Evolutionary conservation across 2,113 vertebrate species (phyloP).

Genomic region (Morone saxatilis): DNA sequence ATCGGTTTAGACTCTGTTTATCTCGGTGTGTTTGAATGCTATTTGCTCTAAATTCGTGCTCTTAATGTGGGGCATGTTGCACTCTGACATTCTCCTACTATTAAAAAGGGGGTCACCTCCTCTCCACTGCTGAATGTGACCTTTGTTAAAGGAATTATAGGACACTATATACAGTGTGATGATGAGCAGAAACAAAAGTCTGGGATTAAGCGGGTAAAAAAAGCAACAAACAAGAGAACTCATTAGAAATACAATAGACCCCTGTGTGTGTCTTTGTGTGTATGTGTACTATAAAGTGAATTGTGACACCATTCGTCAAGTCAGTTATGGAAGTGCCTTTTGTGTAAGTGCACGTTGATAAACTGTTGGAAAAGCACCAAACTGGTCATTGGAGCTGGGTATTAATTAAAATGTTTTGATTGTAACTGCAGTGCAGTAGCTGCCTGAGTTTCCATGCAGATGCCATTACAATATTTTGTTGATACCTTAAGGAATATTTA

Average conservation of each 20-base stretch:
- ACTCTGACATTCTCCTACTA: slow-evolving; percentile 54
- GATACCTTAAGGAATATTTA: neutral
- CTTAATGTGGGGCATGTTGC: slow-evolving; percentile 67
- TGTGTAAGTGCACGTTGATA: neutral
- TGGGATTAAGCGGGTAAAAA: slow-evolving; percentile 80
- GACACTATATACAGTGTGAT: slow-evolving; percentile 64
- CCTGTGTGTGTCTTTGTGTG: slow-evolving; percentile 41
- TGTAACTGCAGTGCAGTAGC: too few species aligned
- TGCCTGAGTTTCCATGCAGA: neutral
- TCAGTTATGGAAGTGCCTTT: slow-evolving; percentile 10
- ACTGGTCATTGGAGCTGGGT: neutral
- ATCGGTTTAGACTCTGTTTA: slow-evolving; percentile 5
- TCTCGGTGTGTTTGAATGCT: slow-evolving; percentile 11
- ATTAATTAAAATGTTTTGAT: neutral
- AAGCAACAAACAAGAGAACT: slow-evolving; percentile 64
- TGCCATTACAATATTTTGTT: neutral
- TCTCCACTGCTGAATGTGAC: slow-evolving; percentile 75
- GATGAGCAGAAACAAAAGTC: slow-evolving; percentile 81
- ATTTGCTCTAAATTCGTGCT: slow-evolving; percentile 57
- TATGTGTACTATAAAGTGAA: slow-evolving; percentile 13
- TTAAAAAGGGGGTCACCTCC: slow-evolving; percentile 77
- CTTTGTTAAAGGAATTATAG: slow-evolving; percentile 81
- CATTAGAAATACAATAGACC: slow-evolving; percentile 68
- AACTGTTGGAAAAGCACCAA: neutral
- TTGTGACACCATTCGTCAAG: slow-evolving; percentile 12